Conservation (phyloP, 2,113 vertebrate genomes). For the Equus przewalskii region DNA sequence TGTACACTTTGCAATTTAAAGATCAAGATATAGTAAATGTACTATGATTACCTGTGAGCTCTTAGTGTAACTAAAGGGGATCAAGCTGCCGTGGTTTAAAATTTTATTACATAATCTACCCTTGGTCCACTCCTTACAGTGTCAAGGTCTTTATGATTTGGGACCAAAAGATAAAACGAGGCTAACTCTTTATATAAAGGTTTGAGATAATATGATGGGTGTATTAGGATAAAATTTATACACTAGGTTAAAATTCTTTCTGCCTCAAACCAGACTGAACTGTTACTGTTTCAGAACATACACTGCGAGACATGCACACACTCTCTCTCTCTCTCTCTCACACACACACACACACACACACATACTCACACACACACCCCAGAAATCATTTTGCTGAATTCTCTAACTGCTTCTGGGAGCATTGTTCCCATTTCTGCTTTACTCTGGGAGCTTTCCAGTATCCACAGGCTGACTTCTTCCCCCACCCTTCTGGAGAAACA, state of each 20-base stretch:
- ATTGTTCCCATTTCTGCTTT: neutral
- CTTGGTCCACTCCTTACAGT: conserved; percentile 71
- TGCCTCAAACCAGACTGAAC: neutral
- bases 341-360: neutral
- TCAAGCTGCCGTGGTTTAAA: conserved; percentile 47
- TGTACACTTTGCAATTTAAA: conserved; percentile 80
- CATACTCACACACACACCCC: accelerated
- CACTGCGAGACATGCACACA: neutral
- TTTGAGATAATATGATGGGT: neutral
- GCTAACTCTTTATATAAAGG: neutral
- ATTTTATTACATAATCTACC: conserved; percentile 73
- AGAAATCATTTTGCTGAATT: neutral
- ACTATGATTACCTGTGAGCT: conserved; percentile 76
- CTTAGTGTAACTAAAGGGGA: conserved; percentile 60
- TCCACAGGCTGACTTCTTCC: neutral
- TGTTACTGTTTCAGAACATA: neutral
- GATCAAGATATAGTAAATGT: conserved; percentile 72
- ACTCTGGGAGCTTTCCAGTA: neutral
- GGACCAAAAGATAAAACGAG: conserved; percentile 37
- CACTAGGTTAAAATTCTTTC: neutral
- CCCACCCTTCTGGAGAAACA: conserved; percentile 22
- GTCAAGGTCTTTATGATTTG: conserved; percentile 69
- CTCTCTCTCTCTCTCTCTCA: too few species aligned
- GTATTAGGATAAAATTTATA: neutral
- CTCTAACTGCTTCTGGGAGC: neutral